A percentile compares a stretch with the other conserved stretches of the same genome.
phyloP scores from a whole-genome alignment of 2,113 vertebrate species.

The Erpornis zantholeuca region DNA sequence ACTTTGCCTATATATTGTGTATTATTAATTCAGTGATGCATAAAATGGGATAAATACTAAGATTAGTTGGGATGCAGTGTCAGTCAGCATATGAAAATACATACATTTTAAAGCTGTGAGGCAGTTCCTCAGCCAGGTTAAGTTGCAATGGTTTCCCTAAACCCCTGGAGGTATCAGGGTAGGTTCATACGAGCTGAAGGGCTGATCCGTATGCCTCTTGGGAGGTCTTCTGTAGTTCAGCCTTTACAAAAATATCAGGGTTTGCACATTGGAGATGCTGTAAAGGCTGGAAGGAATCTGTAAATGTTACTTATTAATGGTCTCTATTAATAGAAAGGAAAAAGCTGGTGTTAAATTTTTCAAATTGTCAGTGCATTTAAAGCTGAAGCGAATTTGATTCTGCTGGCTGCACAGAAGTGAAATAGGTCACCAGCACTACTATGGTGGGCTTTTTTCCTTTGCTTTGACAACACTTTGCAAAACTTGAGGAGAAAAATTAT shows the following conservation, averaged over 20 bases:
- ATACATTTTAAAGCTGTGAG: background rate
- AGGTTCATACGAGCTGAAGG: background rate
- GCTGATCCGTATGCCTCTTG: background rate
- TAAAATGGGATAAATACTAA: background rate
- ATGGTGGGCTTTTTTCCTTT: background rate
- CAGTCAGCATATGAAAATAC: background rate
- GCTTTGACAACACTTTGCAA: background rate
- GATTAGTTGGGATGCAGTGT: background rate
- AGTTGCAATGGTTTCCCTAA: background rate
- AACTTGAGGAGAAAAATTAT: background rate
- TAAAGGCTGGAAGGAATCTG: background rate
- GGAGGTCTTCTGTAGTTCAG: background rate
- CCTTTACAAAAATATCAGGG: background rate
- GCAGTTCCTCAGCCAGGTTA: background rate
- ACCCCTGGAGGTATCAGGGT: background rate
- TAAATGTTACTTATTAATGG: slow-evolving; percentile 44
- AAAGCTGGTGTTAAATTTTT: slow-evolving; percentile 41
- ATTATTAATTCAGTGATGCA: background rate
- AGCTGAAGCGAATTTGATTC: slow-evolving; percentile 38
- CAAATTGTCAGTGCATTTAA: slow-evolving; percentile 29
- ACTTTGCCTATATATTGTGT: background rate
- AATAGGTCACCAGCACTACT: slow-evolving; percentile 12
- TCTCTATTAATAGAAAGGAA: slow-evolving; percentile 11
- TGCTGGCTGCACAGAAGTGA: slow-evolving; percentile 9
- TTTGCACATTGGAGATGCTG: background rate